Conservation (phyloP, 2,888 invertebrate species). For the Hirtodrosophila duncani region DNA sequence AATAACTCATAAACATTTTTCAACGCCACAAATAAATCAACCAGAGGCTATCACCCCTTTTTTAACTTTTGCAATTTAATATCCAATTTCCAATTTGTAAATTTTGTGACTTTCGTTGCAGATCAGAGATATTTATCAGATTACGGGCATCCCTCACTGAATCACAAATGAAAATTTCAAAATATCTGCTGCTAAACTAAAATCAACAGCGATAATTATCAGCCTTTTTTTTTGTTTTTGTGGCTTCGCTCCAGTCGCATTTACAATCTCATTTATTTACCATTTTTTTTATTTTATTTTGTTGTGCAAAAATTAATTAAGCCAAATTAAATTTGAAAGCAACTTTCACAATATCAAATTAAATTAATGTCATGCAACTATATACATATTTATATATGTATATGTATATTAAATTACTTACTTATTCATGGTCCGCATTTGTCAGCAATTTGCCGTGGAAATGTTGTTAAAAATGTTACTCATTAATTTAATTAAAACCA, state of each 20-base stretch:
- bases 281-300: conserved; percentile 19
- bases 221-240: conserved; percentile 4
- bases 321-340: conserved; percentile 62
- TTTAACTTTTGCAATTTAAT: too few species aligned
- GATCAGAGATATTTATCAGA: too few species aligned
- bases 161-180: too few species aligned
- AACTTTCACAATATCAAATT: conserved; percentile 55
- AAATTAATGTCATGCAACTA: conserved; percentile 46
- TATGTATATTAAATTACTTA: conserved; percentile 66
- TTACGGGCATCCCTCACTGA: too few species aligned
- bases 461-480: conserved; percentile 71
- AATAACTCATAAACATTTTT: too few species aligned
- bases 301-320: conserved; percentile 62
- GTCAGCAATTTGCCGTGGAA: conserved; percentile 71
- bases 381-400: neutral
- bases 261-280: conserved; percentile 1
- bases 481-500: conserved; percentile 72
- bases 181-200: too few species aligned
- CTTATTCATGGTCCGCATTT: conserved; percentile 72
- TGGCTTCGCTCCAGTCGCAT: too few species aligned
- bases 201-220: too few species aligned
- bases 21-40: too few species aligned
- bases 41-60: too few species aligned
- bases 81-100: too few species aligned
- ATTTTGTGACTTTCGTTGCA: too few species aligned